phyloP scores from a whole-genome alignment of 37 sponge, comb jelly and placozoan genomes.

The Dysidea cf. avara region DNA sequence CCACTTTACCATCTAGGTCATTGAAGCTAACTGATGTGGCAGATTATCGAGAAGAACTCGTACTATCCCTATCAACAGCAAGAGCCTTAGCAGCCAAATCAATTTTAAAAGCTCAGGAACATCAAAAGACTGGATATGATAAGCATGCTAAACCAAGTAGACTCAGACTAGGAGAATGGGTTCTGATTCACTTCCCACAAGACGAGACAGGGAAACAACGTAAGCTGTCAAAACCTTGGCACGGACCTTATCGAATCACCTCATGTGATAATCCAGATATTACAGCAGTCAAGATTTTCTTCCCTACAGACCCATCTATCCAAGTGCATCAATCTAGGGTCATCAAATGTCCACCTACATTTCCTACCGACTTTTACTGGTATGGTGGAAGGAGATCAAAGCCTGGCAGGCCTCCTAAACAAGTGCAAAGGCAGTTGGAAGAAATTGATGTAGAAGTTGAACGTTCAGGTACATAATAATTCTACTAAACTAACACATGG shows the following conservation, averaged over 20 bases:
- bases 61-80: too few relatives aligned
- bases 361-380: slow-evolving; percentile 47
- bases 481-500: too few relatives aligned
- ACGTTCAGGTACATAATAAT: too few relatives aligned
- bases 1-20: neutral
- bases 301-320: slow-evolving; percentile 24
- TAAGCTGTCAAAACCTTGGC: slow-evolving; percentile 44
- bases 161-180: slow-evolving; percentile 32
- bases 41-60: slow-evolving; percentile 29
- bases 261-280: slow-evolving; percentile 20
- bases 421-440: slow-evolving; percentile 15
- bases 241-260: slow-evolving; percentile 27
- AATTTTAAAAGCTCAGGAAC: slow-evolving; percentile 2
- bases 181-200: slow-evolving; percentile 31
- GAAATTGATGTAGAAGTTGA: too few relatives aligned
- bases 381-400: slow-evolving; percentile 21
- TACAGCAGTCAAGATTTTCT: slow-evolving; percentile 17
- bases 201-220: slow-evolving; percentile 29
- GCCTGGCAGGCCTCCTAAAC: slow-evolving; percentile 16
- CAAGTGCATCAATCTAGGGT: slow-evolving; percentile 43
- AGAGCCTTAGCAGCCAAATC: neutral
- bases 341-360: slow-evolving; percentile 10
- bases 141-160: neutral
- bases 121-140: slow-evolving; percentile 23
- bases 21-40: neutral